A percentile compares a stretch with the other conserved stretches of the same genome.
Conservation (phyloP, 2,797 vertebrate genomes). For the Knipowitschia caucasica region DNA sequence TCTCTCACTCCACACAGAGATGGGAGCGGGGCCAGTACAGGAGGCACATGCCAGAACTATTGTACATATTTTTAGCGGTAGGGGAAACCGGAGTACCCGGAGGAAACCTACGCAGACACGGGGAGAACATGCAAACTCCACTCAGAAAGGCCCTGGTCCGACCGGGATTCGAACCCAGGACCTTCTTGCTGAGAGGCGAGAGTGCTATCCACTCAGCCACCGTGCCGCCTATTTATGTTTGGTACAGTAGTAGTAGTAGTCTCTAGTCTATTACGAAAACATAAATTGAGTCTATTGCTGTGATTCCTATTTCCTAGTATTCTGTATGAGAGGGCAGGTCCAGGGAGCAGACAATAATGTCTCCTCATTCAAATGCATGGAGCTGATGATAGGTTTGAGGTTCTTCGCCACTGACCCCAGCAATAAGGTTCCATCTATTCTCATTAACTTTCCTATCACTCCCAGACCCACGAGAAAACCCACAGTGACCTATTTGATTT, state of each 20-base stretch:
- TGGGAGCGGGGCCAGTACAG: too few relatives aligned
- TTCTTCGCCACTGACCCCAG: slow-evolving; percentile 14
- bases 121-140: too few relatives aligned
- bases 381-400: slow-evolving; percentile 38
- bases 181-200: too few relatives aligned
- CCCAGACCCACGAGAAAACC: slow-evolving; percentile 25
- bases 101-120: too few relatives aligned
- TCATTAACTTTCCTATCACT: slow-evolving; percentile 35
- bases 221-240: not conserved
- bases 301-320: slow-evolving; percentile 2
- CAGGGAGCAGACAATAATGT: slow-evolving; percentile 13
- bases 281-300: not conserved
- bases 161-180: too few relatives aligned
- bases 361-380: slow-evolving; percentile 49
- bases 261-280: not conserved
- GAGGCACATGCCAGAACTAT: too few relatives aligned
- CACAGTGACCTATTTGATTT: slow-evolving; percentile 25
- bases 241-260: not conserved
- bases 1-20: too few relatives aligned
- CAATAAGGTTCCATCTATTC: slow-evolving; percentile 27
- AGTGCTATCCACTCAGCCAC: not conserved
- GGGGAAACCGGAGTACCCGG: too few relatives aligned
- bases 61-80: too few relatives aligned
- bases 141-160: too few relatives aligned
- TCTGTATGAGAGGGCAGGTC: not conserved